Conservation (phyloP, 1,140 invertebrate genomes). For the Atopsyche davidsoni region DNA sequence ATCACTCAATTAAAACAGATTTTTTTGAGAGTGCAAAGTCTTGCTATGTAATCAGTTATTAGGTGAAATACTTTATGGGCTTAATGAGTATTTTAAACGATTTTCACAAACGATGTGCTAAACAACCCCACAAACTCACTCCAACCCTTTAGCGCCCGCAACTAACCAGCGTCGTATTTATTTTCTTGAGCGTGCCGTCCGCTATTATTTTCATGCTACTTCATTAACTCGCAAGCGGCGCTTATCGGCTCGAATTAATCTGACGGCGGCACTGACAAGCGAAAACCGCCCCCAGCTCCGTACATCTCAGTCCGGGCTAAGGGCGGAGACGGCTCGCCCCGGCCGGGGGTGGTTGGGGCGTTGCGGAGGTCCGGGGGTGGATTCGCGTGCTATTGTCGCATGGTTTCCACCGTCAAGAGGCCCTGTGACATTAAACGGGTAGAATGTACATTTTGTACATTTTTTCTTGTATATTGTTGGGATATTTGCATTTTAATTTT, state of each 20-base stretch:
- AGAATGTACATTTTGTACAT: constrained; percentile 11
- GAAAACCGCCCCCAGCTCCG: neutral
- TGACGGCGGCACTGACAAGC: neutral
- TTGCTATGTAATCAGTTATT: too few species aligned
- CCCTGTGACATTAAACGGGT: constrained; percentile 25
- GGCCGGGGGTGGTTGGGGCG: neutral
- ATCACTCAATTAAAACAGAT: too few species aligned
- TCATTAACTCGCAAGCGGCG: constrained; percentile 30
- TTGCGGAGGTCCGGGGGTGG: neutral
- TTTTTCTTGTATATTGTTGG: constrained; percentile 14
- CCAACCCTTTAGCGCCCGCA: neutral
- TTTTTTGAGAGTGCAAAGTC: too few species aligned
- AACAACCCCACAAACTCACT: constrained; percentile 3
- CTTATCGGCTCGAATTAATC: constrained; percentile 30
- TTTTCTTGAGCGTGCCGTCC: constrained; percentile 29
- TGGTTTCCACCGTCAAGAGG: constrained; percentile 28
- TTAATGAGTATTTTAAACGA: too few species aligned
- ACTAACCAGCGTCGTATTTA: constrained; percentile 21
- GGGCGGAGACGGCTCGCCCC: neutral
- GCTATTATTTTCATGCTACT: constrained; percentile 32
- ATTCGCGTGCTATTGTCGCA: constrained; percentile 32
- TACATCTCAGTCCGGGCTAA: constrained; percentile 5
- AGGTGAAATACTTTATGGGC: too few species aligned
- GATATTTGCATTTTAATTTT: constrained; percentile 30
- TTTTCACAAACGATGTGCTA: too few species aligned